Evolutionary conservation across 1,140 invertebrate genomes (phyloP).

Genomic region (Pseudomyrmex concolor): DNA sequence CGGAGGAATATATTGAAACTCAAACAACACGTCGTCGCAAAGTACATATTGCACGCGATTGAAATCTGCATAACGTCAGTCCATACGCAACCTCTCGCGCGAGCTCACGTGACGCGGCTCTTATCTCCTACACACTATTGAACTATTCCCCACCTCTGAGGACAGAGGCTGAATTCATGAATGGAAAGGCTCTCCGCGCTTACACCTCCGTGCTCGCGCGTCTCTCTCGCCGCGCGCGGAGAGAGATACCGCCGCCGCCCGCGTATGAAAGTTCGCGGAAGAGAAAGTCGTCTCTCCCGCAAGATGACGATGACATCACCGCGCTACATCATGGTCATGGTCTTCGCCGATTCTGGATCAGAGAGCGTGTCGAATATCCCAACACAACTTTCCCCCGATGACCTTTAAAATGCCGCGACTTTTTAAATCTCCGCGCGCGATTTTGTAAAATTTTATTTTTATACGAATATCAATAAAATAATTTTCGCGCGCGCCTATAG

Average conservation of each 20-base stretch:
- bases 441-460: too few species aligned
- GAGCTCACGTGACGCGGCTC: conserved; percentile 37
- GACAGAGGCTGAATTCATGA: conserved; percentile 67
- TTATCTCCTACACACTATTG: conserved; percentile 63
- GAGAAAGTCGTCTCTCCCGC: conserved; percentile 70
- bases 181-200: conserved; percentile 61
- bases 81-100: conserved; percentile 31
- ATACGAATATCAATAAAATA: too few species aligned
- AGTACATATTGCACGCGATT: background rate
- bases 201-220: conserved; percentile 45
- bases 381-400: conserved; percentile 12
- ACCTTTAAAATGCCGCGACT: conserved; percentile 11
- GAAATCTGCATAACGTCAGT: conserved; percentile 28
- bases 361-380: conserved; percentile 21
- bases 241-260: conserved; percentile 65
- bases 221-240: background rate
- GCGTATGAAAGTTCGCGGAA: conserved; percentile 75
- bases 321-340: conserved; percentile 73
- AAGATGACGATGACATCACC: conserved; percentile 72
- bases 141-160: conserved; percentile 63
- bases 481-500: too few species aligned
- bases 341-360: conserved; percentile 69
- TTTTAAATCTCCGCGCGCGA: too few species aligned
- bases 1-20: too few species aligned
- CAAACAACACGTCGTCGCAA: background rate